Evolutionary conservation across 2,888 invertebrate species (phyloP).

Genomic region (Labia minor): DNA sequence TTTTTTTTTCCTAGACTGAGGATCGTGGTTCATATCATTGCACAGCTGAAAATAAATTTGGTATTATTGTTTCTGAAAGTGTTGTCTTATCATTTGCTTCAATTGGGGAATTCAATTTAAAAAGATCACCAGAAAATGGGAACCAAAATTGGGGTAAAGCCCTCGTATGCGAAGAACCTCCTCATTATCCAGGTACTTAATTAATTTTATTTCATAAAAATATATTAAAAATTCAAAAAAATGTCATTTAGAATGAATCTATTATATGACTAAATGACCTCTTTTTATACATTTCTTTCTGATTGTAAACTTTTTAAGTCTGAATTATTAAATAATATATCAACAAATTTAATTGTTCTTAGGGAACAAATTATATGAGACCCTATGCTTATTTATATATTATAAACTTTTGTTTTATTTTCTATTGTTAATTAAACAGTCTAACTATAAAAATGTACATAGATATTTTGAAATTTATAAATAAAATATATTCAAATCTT

Average conservation of each 20-base stretch:
- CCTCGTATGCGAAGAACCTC: conserved; percentile 84
- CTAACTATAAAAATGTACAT: too few species aligned
- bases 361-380: too few species aligned
- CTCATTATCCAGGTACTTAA: conserved; percentile 62
- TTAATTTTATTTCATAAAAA: neutral
- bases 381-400: too few species aligned
- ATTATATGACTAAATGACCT: too few species aligned
- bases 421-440: too few species aligned
- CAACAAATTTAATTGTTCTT: too few species aligned
- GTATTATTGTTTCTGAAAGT: conserved; percentile 78
- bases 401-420: too few species aligned
- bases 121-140: conserved; percentile 70
- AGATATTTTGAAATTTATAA: too few species aligned
- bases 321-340: too few species aligned
- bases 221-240: too few species aligned
- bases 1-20: conserved; percentile 39
- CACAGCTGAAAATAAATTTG: conserved; percentile 78
- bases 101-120: conserved; percentile 81
- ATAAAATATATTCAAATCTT: too few species aligned
- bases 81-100: conserved; percentile 77
- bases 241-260: too few species aligned
- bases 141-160: conserved; percentile 91
- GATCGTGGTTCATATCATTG: conserved; percentile 89
- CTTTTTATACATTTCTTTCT: neutral
- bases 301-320: neutral